Evolutionary conservation across 2,113 vertebrate species (phyloP), one percentile per base, ranked within the genome.

Genomic region (Saguinus imperator): DNA sequence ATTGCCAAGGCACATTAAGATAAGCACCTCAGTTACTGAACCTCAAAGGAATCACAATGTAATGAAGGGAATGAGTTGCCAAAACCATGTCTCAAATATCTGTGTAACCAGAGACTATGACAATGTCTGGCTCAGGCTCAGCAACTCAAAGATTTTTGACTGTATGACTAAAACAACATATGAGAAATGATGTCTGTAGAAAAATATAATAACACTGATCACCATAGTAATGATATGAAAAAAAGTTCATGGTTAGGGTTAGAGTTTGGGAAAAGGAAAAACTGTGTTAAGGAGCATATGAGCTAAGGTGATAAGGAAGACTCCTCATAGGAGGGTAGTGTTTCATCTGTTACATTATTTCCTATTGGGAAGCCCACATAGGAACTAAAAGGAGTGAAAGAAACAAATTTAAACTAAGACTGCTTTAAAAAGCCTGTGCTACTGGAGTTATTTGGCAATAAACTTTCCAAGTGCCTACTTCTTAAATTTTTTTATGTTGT

Each of bases 401-500:
- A n/a, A 84, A 95, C 40, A 93, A 96, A 90, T 96, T 57, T 87
- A 70, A n/a, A 76, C 6, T 40, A 81, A 72, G 37, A 66, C 10
- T 96, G 43, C 40, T 90, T 81, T 76, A 18, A 93, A 96, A 96
- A 92, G 10, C 6, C 35, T 86, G 12, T 86, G 37, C 2, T 61
- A 58, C 9, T 82, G 10, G 35, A 95, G 18, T 55, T 57, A 79
- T 89, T 80, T 95, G 70, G 58, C 76, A 97, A 85, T 57, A 85
- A 89, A 92, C 85, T 92, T 79, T 77, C 23, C 52, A 93, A 87
- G 79, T 90, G 52, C 27, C 27, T 43, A 48, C 81, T 92, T 91
- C n/a, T 55, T 94, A 66, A 64, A 17, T 35, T 94, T 85, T 80
- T 45, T 90, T 23, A 52, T 32, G 18, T 66, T 52, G 11, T 48